Base-by-base conservation (phyloP, 64 coral and sea anemone species). In the Anthopleura sola region DNA sequence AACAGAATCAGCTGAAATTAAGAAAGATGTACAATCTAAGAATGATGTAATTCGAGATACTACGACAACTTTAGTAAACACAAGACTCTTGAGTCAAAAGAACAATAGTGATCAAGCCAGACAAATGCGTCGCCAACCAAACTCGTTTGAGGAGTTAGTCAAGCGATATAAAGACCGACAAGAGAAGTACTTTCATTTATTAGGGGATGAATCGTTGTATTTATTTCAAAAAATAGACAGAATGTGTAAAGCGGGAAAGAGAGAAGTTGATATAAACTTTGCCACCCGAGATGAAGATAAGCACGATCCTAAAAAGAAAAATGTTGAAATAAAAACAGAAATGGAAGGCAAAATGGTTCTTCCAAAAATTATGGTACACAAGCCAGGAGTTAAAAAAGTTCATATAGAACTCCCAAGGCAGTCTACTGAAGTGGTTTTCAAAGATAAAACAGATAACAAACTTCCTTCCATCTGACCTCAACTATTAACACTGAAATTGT, bases 101-200 rank as follows among this genome's bases (percentile, higher is more conserved):
- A 77, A 39, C 75, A 78, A 78, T 78, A 0, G 34, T 28, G 34
- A 33, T 36, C 3, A 33, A 18, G 74, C 31, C 31, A 79, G 15
- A 46, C 76, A 79, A 79, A 21, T 18, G 18, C 76, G 44, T 48
- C 36, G 76, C 37, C 76, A 86, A 18, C 86, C 60, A n/a, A 89
- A 95, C 48, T 95, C 93, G 15, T 91, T 91, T 49, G 90, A 97
- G 74, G 55, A 89, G 34, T 76, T 90, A 55, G 81, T 92, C 55
- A 89, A 55, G 37, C 78, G 85, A 24, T 97, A 97, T 18, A 92
- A 97, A 51, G 55, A 75, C 10, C 86, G 91, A 48, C 60, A 89
- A 78, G 84, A 84, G 10, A 54, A 49, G 51, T 88, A 96, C 55
- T 78, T 83, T 55, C 86, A 77, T 40, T 24, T 90, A 39, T 68